Conservation (phyloP, 2,888 invertebrate genomes). For the Sericinus montela region DNA sequence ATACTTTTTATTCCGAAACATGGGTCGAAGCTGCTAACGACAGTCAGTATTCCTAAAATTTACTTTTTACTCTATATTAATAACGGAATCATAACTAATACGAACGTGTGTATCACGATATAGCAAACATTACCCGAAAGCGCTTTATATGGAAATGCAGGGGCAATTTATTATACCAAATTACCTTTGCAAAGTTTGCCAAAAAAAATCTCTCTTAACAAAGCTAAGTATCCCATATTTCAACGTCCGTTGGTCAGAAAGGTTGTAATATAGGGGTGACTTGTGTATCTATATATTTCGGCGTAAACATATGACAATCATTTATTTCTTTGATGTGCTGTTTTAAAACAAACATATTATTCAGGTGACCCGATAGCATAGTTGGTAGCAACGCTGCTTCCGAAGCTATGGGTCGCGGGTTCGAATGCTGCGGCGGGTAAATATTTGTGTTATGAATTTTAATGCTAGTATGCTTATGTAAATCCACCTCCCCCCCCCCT, state of each 20-base stretch:
- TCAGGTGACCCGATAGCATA: too few relatives aligned
- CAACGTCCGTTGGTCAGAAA: slow-evolving; percentile 14
- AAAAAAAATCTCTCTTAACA: slow-evolving; percentile 17
- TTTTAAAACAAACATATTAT: too few relatives aligned
- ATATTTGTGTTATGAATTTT: too few relatives aligned
- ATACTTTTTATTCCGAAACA: too few relatives aligned
- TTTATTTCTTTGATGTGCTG: too few relatives aligned
- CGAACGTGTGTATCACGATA: not conserved
- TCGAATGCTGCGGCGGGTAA: too few relatives aligned
- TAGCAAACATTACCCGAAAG: not conserved
- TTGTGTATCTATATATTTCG: slow-evolving; percentile 2
- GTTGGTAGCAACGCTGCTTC: too few relatives aligned
- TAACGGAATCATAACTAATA: slow-evolving; percentile 6
- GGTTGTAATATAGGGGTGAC: not conserved
- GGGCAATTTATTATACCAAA: slow-evolving; percentile 16
- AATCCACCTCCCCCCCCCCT: too few relatives aligned
- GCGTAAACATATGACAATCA: not conserved
- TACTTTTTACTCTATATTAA: not conserved
- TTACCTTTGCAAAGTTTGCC: slow-evolving; percentile 13
- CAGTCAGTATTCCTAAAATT: too few relatives aligned
- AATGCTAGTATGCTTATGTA: too few relatives aligned
- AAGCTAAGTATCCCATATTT: slow-evolving; percentile 15
- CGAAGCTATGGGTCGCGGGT: too few relatives aligned
- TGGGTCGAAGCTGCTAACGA: too few relatives aligned
- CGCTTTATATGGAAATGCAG: slow-evolving; percentile 15